Conservation (phyloP, 1,140 invertebrate species). For the Eciton burchellii region DNA sequence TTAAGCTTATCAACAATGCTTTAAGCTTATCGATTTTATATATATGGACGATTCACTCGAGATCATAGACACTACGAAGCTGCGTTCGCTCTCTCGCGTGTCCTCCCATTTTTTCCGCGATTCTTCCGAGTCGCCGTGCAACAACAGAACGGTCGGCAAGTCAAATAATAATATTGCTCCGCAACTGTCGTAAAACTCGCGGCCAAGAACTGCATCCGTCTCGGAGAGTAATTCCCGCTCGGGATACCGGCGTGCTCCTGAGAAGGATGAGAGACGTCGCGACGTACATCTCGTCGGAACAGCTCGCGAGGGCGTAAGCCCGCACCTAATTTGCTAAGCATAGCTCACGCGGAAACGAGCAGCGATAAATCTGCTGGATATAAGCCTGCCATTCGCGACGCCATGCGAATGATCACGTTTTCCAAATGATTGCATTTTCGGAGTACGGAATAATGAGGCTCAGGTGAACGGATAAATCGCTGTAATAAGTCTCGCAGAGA, state of each 20-base stretch:
- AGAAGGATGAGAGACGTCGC: conserved; percentile 72
- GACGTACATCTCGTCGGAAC: conserved; percentile 34
- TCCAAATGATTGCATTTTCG: background rate
- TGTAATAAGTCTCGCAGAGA: conserved; percentile 20
- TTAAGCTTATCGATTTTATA: too few relatives aligned
- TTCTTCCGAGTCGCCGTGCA: conserved; percentile 70
- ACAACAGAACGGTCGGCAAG: conserved; percentile 62
- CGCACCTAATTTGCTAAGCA: conserved; percentile 69
- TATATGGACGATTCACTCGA: too few relatives aligned
- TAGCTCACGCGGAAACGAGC: conserved; percentile 14
- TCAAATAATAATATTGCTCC: conserved; percentile 77
- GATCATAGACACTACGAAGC: background rate
- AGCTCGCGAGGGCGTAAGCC: conserved; percentile 60
- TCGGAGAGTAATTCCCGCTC: conserved; percentile 66
- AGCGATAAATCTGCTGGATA: conserved; percentile 39
- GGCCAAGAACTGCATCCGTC: conserved; percentile 62
- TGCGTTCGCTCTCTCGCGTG: background rate
- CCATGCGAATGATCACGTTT: background rate
- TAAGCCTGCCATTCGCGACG: background rate
- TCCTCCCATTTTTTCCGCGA: conserved; percentile 57
- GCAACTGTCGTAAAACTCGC: conserved; percentile 81
- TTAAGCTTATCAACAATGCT: too few relatives aligned
- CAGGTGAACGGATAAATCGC: background rate
- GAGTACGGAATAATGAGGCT: background rate
- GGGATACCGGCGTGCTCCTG: conserved; percentile 60